Conservation (phyloP, 2,797 vertebrate genomes). For the Hydrocynus forskahlii region DNA sequence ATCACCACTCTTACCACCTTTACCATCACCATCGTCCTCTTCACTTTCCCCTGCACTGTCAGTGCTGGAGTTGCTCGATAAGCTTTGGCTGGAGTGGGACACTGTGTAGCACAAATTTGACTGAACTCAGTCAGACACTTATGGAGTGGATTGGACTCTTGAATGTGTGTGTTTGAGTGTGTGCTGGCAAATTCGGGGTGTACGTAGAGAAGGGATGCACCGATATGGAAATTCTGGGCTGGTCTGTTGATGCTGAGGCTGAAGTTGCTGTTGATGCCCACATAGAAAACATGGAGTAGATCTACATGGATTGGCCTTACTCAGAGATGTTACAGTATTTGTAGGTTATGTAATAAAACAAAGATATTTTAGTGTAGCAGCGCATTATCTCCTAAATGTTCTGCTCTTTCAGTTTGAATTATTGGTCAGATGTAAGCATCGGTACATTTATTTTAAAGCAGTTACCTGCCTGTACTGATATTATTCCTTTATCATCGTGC, state of each 20-base stretch:
- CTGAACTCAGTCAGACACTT: not conserved
- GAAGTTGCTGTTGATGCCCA: not conserved
- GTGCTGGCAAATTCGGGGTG: slow-evolving; percentile 10
- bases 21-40: not conserved
- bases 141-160: slow-evolving; percentile 35
- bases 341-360: no score
- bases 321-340: no score
- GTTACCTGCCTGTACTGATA: not conserved
- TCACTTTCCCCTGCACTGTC: slow-evolving; percentile 3
- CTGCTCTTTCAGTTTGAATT: not conserved
- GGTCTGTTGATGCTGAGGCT: not conserved
- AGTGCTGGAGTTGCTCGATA: slow-evolving; percentile 16
- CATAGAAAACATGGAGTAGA: not conserved
- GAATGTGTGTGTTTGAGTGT: slow-evolving; percentile 38
- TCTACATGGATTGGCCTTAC: not conserved
- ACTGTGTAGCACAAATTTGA: slow-evolving; percentile 7
- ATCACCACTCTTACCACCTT: slow-evolving; percentile 1
- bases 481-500: not conserved
- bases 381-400: no score
- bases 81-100: slow-evolving; percentile 18
- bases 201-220: not conserved
- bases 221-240: not conserved
- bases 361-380: no score
- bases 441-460: not conserved
- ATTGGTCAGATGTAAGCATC: not conserved